These are phyloP conservation scores for Vannuccia rotundouncinata DNA, from an alignment of 2,888 invertebrate species.

Conservation along the genomic window DNA sequence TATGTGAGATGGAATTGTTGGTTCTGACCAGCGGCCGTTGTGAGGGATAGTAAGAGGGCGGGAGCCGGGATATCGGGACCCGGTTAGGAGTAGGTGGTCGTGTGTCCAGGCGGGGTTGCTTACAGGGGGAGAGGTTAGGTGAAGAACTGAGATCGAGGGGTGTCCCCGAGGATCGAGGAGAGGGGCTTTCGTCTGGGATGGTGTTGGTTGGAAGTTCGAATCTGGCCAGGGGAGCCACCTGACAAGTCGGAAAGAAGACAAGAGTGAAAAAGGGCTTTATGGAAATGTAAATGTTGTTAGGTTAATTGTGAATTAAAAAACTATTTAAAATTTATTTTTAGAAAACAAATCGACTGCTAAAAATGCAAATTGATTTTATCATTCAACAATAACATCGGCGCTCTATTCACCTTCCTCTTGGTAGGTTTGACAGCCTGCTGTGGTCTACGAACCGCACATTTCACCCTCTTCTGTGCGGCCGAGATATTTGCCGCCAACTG, in stretches of 20 bases:
- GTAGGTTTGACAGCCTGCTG: neutral
- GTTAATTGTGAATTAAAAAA: too few species aligned
- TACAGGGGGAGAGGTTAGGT: neutral
- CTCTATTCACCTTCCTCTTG: constrained; percentile 9
- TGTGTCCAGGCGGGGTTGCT: neutral
- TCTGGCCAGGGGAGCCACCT: neutral
- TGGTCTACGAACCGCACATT: neutral
- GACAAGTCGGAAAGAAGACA: too few species aligned
- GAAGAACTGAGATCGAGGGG: neutral
- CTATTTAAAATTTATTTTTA: too few species aligned
- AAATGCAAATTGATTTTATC: too few species aligned
- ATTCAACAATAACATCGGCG: too few species aligned
- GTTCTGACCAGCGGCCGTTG: neutral
- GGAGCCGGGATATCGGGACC: neutral
- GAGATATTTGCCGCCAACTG: neutral
- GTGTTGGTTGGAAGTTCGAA: neutral
- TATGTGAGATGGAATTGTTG: neutral
- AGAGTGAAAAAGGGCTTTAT: neutral
- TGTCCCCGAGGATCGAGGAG: neutral
- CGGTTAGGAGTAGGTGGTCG: neutral
- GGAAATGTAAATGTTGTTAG: too few species aligned
- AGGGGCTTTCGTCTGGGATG: neutral
- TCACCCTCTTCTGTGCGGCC: neutral
- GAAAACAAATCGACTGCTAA: too few species aligned
- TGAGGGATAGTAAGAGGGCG: neutral